Evolutionary conservation across 1,140 invertebrate genomes (phyloP).

Genomic region (Tetramorium simillimum): DNA sequence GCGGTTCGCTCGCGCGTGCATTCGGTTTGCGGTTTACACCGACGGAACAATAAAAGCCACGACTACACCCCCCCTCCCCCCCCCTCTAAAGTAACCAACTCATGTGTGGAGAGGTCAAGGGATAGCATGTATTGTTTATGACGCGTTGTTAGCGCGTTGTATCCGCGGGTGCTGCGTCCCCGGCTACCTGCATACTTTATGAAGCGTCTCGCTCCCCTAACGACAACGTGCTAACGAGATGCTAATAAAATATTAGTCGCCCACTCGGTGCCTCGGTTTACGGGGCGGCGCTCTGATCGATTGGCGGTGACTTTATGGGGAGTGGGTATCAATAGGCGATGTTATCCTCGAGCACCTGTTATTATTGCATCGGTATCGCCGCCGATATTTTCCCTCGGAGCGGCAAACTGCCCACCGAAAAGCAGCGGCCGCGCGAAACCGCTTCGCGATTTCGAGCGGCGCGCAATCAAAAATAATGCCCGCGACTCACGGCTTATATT

Average conservation of each 20-base stretch:
- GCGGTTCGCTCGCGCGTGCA: not conserved
- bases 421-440: not conserved
- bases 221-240: conserved; percentile 78
- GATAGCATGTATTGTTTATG: conserved; percentile 77
- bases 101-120: conserved; percentile 69
- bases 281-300: conserved; percentile 45
- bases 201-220: conserved; percentile 67
- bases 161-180: conserved; percentile 64
- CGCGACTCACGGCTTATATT: conserved; percentile 31
- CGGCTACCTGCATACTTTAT: conserved; percentile 75
- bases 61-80: not conserved
- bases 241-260: conserved; percentile 78
- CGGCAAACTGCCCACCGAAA: not conserved
- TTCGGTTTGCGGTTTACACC: conserved; percentile 41
- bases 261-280: conserved; percentile 61
- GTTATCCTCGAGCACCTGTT: conserved; percentile 40
- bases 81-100: conserved; percentile 23
- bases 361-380: not conserved
- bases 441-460: not conserved
- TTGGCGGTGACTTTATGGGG: conserved; percentile 18
- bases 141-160: conserved; percentile 69
- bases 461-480: conserved; percentile 26
- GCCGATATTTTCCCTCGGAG: conserved; percentile 19
- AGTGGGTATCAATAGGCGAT: conserved; percentile 3
- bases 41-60: conserved; percentile 49